Percentiles rank a stretch among this genome's conserved stretches.
Conservation (phyloP, 1,140 invertebrate genomes). For the Zophobas atratus region DNA sequence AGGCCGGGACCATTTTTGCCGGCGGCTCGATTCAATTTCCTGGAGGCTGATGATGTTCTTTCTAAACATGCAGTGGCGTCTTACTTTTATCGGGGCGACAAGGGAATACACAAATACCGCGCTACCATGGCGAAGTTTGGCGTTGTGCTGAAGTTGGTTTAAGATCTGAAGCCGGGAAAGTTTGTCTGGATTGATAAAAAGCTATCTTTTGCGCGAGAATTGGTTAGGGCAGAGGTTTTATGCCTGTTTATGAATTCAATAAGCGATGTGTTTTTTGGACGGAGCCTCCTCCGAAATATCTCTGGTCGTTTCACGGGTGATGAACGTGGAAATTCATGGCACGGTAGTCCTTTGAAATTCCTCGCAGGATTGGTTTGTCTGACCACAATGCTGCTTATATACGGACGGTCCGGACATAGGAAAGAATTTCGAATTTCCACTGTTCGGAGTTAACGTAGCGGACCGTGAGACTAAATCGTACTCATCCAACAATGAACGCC, state of each 20-base stretch:
- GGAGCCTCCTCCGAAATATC: background rate
- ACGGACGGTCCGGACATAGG: conserved; percentile 5
- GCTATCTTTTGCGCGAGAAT: background rate
- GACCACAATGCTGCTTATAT: conserved; percentile 25
- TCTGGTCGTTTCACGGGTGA: conserved; percentile 29
- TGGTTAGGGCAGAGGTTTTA: conserved; percentile 17
- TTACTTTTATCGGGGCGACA: conserved; percentile 14
- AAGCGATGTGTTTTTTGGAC: conserved; percentile 13
- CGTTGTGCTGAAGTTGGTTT: conserved; percentile 15
- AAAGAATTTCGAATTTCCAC: conserved; percentile 31
- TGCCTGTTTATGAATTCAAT: conserved; percentile 25
- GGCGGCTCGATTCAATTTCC: conserved; percentile 42
- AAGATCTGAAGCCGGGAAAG: background rate
- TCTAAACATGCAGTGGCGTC: background rate
- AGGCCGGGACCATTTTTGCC: conserved; percentile 10
- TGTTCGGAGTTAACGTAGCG: conserved; percentile 29
- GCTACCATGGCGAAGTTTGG: background rate
- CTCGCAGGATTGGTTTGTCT: conserved; percentile 39
- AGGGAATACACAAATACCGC: conserved; percentile 18
- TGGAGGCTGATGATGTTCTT: conserved; percentile 1
- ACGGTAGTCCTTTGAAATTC: conserved; percentile 29
- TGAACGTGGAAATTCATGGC: conserved; percentile 37
- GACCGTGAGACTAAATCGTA: conserved; percentile 37
- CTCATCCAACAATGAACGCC: conserved; percentile 30
- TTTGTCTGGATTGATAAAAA: conserved; percentile 13